Evolutionary conservation across 2,888 invertebrate species (phyloP).

Genomic region (Aradus depressus): DNA sequence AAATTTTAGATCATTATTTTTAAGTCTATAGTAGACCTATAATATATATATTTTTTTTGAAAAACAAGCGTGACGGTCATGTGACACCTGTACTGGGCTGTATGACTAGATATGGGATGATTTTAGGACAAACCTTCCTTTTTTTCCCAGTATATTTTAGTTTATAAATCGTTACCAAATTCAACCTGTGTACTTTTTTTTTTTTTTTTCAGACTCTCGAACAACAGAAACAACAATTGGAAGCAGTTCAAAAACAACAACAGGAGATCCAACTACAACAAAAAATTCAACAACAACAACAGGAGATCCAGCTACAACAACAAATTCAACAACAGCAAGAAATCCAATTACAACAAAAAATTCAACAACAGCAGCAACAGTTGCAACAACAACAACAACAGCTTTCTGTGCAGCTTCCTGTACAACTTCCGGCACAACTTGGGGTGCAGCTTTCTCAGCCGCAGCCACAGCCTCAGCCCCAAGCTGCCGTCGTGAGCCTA

Average conservation of each 20-base stretch:
- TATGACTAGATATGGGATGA: too few species aligned
- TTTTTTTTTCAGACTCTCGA: slow-evolving; percentile 39
- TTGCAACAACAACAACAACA: slow-evolving; percentile 3
- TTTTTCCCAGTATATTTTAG: too few species aligned
- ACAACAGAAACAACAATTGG: slow-evolving; percentile 59
- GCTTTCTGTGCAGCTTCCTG: not conserved
- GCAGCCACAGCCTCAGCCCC: slow-evolving; percentile 3
- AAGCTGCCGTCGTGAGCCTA: not conserved
- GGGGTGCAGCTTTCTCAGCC: slow-evolving; percentile 30
- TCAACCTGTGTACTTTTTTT: not conserved
- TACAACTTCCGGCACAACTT: slow-evolving; percentile 30
- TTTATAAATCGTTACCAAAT: too few species aligned
- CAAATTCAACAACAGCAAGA: too few species aligned
- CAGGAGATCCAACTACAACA: too few species aligned
- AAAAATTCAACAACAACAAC: slow-evolving; percentile 4
- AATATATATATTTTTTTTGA: too few species aligned
- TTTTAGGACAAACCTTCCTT: too few species aligned
- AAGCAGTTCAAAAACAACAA: slow-evolving; percentile 40
- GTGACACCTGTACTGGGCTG: too few species aligned
- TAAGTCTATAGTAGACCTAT: too few species aligned
- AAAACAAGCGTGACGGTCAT: too few species aligned
- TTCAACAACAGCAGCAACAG: slow-evolving; percentile 5
- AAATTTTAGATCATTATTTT: too few species aligned
- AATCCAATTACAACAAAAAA: too few species aligned
- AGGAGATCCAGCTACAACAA: not conserved